phyloP scores from a whole-genome alignment of 1,140 invertebrate genomes.

The Zaprionus camerounensis region DNA sequence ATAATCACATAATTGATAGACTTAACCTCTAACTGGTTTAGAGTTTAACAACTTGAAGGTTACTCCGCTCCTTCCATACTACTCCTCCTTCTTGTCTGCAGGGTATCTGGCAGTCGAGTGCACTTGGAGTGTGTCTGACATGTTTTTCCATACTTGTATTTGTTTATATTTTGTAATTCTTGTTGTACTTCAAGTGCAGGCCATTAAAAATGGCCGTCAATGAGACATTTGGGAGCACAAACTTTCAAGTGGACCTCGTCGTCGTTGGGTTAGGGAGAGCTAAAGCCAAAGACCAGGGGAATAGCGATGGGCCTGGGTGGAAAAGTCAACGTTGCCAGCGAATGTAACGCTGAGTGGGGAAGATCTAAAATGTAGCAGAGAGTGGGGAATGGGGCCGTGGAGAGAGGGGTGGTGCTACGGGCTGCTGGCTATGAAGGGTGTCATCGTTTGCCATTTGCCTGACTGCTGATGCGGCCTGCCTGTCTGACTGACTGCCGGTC shows the following conservation, averaged over 20 bases:
- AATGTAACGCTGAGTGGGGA: background rate
- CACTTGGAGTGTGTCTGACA: background rate
- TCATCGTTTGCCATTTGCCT: slow-evolving; percentile 44
- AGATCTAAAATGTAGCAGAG: background rate
- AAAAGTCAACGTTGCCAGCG: slow-evolving; percentile 1
- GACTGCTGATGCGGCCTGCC: slow-evolving; percentile 35
- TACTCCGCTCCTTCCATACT: too few species aligned
- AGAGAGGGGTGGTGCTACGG: too few species aligned
- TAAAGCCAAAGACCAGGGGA: background rate
- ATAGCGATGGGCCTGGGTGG: background rate
- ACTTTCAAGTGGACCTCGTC: slow-evolving; percentile 34
- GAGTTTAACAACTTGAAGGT: too few species aligned
- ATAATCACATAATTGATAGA: too few species aligned
- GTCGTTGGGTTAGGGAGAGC: slow-evolving; percentile 1
- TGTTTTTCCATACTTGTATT: slow-evolving; percentile 25
- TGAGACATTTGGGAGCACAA: slow-evolving; percentile 68
- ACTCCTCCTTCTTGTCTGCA: background rate
- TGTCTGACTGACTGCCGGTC: background rate
- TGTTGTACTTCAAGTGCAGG: slow-evolving; percentile 44
- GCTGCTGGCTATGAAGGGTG: slow-evolving; percentile 37
- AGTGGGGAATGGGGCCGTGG: background rate
- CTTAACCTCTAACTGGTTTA: too few species aligned
- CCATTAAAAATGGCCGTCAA: slow-evolving; percentile 79
- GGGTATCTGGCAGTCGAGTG: slow-evolving; percentile 15
- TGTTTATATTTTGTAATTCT: slow-evolving; percentile 57